Base-by-base conservation (phyloP, 2,113 vertebrate species). In the Phyllostomus hastatus region DNA sequence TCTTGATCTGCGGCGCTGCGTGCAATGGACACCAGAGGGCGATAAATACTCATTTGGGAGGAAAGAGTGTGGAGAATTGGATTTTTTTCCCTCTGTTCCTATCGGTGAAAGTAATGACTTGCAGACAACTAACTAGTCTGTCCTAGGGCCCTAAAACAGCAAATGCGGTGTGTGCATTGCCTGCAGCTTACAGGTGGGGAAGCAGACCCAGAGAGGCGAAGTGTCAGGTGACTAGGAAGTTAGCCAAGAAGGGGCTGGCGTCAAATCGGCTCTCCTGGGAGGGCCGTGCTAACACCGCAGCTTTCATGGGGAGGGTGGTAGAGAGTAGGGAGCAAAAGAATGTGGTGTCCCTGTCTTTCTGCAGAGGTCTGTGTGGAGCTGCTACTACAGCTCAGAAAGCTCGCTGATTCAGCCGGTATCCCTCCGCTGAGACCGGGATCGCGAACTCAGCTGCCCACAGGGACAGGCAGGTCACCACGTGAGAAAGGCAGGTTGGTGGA, bases 11-110 rank as follows among this genome's bases (percentile, higher is more conserved):
- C 70, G 78, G 88, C 85, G 80, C 31, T 88, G 69, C 72, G 10
- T 10, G 1, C 31, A 67, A 2, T 19, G 28, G 67, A 38, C 97
- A 92, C 84, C 76, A 97, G 97, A 54, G 52, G 96, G 94, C 84
- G 12, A 5, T 38, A 78, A 31, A 66, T 10, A 26, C 66, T 84
- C 31, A 14, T n/a, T 94, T 95, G 64, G 54, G 20, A 92, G 28
- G 14, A 43, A 61, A 54, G n/a, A 5, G 2, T 15, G 2, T 4
- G 9, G 5, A 0, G 0, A 17, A 1, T 1, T 20, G 11, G 31
- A 9, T 52, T 57, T 24, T 17, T 1, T 11, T 26, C 20, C 22
- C 59, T 46, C 7, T 31, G 38, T 50, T 33, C 72, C 84, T 72
- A 3, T 66, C 14, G 9, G 48, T 22, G 35, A 88, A 87, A 83